Conservation (phyloP, 1,140 invertebrate genomes). For the Orchestia grillus region DNA sequence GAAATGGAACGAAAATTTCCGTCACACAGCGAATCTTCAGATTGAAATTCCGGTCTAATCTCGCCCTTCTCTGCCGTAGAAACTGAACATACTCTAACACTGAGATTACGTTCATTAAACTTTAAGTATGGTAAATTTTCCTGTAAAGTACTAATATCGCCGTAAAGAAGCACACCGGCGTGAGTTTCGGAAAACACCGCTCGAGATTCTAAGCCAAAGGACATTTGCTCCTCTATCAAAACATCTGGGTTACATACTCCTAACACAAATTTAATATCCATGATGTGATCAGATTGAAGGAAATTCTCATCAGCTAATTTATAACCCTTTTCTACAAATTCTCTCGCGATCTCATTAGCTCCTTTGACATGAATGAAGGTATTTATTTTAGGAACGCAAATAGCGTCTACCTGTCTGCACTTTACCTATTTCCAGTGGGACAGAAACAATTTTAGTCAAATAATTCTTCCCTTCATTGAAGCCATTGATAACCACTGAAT, state of each 20-base stretch:
- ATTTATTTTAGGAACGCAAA: not conserved
- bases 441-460: not conserved
- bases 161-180: not conserved
- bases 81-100: not conserved
- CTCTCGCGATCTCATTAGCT: not conserved
- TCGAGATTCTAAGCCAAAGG: not conserved
- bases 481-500: not conserved
- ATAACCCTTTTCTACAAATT: not conserved
- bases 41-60: no score
- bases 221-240: not conserved
- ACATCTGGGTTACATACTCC: not conserved
- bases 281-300: not conserved
- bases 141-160: not conserved
- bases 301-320: not conserved
- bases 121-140: not conserved
- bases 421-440: not conserved
- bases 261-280: not conserved
- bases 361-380: not conserved
- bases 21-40: no score
- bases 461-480: not conserved
- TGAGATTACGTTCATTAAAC: no score
- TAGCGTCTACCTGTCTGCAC: not conserved
- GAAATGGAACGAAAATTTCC: no score
- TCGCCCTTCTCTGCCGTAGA: not conserved
- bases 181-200: not conserved